A percentile compares a stretch with the other conserved stretches of the same genome.
These are phyloP conservation scores for Philopotamus ludificatus DNA, from an alignment of 1,140 invertebrate genomes.

Conservation along the genomic window DNA sequence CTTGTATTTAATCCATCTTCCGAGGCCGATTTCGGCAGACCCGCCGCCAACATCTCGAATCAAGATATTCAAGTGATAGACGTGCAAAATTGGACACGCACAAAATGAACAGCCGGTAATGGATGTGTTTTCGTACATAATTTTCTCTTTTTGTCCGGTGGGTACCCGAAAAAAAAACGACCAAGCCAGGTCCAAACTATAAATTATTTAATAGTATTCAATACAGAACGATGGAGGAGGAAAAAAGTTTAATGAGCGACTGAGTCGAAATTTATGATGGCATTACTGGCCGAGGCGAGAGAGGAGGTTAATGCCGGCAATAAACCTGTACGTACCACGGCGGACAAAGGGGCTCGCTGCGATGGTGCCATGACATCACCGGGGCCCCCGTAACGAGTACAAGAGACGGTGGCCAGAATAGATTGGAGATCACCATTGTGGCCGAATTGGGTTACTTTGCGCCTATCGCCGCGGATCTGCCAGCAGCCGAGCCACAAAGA, in stretches of 20 bases:
- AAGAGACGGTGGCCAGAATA: neutral
- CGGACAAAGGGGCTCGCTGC: constrained; percentile 15
- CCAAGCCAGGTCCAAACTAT: neutral
- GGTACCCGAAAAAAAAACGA: neutral
- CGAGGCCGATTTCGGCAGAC: too few relatives aligned
- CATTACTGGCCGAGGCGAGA: constrained; percentile 19
- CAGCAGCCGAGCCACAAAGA: neutral
- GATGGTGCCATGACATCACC: constrained; percentile 14
- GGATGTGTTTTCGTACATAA: neutral
- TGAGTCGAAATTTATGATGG: constrained; percentile 18
- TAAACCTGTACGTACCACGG: constrained; percentile 20
- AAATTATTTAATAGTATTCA: constrained; percentile 11
- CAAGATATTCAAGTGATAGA: too few relatives aligned
- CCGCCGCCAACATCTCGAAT: too few relatives aligned
- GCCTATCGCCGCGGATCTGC: neutral
- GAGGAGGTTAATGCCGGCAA: constrained; percentile 22
- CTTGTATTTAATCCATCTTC: too few relatives aligned
- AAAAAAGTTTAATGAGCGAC: constrained; percentile 16
- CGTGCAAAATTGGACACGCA: neutral
- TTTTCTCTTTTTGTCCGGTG: neutral
- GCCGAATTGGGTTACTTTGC: neutral
- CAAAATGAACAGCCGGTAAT: neutral
- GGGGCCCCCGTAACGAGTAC: constrained; percentile 20
- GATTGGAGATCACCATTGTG: too few relatives aligned
- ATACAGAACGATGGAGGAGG: neutral